Base-by-base conservation (phyloP, 2,888 invertebrate species). In the Drosophila picticornis region DNA sequence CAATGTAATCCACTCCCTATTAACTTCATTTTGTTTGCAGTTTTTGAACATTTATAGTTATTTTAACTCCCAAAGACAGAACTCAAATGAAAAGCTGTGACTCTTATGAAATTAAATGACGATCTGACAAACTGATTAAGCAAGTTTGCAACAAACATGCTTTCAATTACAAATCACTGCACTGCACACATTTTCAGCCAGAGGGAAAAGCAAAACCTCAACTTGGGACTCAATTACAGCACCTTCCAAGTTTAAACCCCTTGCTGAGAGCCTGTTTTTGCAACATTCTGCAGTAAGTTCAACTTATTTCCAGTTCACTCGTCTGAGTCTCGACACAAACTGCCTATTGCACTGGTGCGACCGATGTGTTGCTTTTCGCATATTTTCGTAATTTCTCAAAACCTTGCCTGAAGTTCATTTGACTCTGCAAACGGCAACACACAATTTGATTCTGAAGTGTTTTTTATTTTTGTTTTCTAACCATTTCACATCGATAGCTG, bases 381-480 rank as follows among this genome's bases (percentile, higher is more conserved):
- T 65, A 84, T 76, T 84, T 87, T 73, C 75, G 83, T 80, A 88
- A 82, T 77, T 90, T 77, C 57, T 56, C 27, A 27, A 71, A 72
- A 77, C 52, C 73, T 71, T 70, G 79, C 53, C 52, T 29, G 59
- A 71, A 74, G 75, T 82, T 74, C 67, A 82, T 70, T 76, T 68
- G 60, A 65, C 61, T 73, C 53, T 43, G 71, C 56, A 60, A 63
- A 60, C 43, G 63, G 61, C 65, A 65, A 70, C 60, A 85, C 88
- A 80, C 80, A 80, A 85, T 83, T 83, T 78, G 50, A 56, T 70
- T 60, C 64, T 31, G 43, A 32, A 59, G 48, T 59, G 60, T 56
- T 60, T 19, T 29, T 27, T 50, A 58, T 32, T 40, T 52, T 43
- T 58, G 19, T 29, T 46, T 52, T 52, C 38, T 34, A 29, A 40